phyloP scores from a whole-genome alignment of 2,797 vertebrate genomes.

The Eupleurogrammus muticus region DNA sequence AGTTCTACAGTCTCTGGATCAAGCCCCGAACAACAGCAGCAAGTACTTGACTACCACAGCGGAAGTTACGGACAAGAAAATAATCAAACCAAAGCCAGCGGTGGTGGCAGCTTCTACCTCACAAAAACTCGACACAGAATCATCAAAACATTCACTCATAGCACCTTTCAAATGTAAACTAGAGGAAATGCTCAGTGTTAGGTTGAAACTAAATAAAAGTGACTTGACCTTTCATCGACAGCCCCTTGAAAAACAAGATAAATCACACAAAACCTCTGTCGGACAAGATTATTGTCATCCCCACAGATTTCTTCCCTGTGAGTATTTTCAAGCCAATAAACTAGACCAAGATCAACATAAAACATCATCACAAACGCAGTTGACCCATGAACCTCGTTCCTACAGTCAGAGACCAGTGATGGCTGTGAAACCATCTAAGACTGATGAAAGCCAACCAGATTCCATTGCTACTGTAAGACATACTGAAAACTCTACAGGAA shows the following conservation, averaged over 20 bases:
- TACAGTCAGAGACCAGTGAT: conserved; percentile 53
- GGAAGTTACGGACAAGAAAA: conserved; percentile 23
- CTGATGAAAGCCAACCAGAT: conserved; percentile 48
- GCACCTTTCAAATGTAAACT: conserved; percentile 42
- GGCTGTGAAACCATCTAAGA: conserved; percentile 67
- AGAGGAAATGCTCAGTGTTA: conserved; percentile 31
- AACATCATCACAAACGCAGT: conserved; percentile 28
- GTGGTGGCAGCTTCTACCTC: conserved; percentile 8
- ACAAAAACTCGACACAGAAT: conserved; percentile 28
- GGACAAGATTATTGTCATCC: conserved; percentile 15
- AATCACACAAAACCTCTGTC: not conserved
- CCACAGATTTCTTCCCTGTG: not conserved
- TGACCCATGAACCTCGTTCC: conserved; percentile 21
- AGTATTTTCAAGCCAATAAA: conserved; percentile 24
- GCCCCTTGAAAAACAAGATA: conserved; percentile 20
- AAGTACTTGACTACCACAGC: conserved; percentile 5
- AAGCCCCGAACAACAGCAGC: conserved; percentile 5
- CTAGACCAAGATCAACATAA: conserved; percentile 15
- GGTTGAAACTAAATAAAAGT: conserved; percentile 27
- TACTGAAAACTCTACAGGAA: conserved; percentile 20
- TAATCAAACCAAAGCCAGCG: not conserved
- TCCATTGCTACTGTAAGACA: conserved; percentile 13
- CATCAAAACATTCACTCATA: conserved; percentile 6
- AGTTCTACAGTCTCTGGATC: conserved; percentile 42
- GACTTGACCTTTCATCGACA: conserved; percentile 4